Evolutionary conservation across 2,888 invertebrate genomes (phyloP), one percentile per base, ranked within the genome.

Genomic region (Odontocerum albicorne): DNA sequence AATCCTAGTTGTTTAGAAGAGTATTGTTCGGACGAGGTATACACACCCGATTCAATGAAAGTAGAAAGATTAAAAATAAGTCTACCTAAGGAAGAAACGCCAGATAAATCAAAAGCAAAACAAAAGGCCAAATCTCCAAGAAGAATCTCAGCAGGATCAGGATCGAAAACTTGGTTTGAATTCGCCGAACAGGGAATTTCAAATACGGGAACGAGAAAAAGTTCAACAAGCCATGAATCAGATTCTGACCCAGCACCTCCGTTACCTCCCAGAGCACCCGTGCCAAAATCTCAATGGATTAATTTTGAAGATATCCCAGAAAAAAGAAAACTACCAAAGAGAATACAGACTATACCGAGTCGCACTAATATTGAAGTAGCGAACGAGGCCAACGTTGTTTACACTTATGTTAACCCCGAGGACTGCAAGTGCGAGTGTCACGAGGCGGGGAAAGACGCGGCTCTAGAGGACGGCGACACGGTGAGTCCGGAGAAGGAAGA

Each of bases 391-490:
- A 71, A 73, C 58, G 78, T 82, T 33, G 80, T 86, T 62, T 85
- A 86, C 64, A 88, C 84, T 72, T 92, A 91, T 72, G 92, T 91
- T 49, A 90, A 90, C 71, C 91, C 92, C 3, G 91, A 91, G 68
- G 90, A 90, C 66, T 92, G 92, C 67, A 87, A 88, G 68, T 92
- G 92, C 73, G 91, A 92, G 72, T 92, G 92, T 67, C 92, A 92
- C 72, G 88, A 87, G 66, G 77, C 72, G 39, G 71, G 74, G 52
- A 60, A 60, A 39, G 57, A 47, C 12, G 27, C 35, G 4, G 49
- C 36, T 50, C 52, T 57, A 38, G 49, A 40, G n/a, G 50, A 46
- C 7, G 51, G 16, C 65, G 70, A 3, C 65, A 65, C 63, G 44
- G 54, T n/a, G n/a, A 60, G 58, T 38, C 62, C 60, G 33, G 49